Conservation (phyloP, 1,140 invertebrate species). For the Littorina saxatilis region DNA sequence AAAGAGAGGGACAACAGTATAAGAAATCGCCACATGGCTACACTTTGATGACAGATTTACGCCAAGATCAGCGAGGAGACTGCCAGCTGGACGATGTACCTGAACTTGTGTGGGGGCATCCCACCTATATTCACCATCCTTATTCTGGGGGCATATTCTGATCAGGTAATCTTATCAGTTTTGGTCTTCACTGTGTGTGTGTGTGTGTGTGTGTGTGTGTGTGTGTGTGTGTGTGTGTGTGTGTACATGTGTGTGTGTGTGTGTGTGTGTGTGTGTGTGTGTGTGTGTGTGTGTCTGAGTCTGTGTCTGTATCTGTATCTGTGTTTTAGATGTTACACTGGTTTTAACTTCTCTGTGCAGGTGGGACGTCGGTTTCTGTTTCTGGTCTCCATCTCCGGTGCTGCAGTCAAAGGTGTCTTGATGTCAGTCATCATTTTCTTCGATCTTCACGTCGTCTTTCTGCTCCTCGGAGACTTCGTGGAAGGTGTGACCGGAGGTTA, state of each 20-base stretch:
- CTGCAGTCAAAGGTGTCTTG: too few relatives aligned
- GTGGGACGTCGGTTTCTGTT: too few relatives aligned
- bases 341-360: neutral
- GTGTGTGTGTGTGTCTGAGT: conserved; percentile 23
- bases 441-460: too few relatives aligned
- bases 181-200: neutral
- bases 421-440: too few relatives aligned
- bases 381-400: too few relatives aligned
- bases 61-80: too few relatives aligned
- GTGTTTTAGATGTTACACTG: neutral
- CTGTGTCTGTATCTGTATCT: neutral
- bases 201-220: conserved; percentile 28
- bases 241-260: conserved; percentile 19
- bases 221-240: conserved; percentile 20
- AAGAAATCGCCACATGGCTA: too few relatives aligned
- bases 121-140: too few relatives aligned
- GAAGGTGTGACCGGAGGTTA: too few relatives aligned
- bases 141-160: neutral
- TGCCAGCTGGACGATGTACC: neutral
- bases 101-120: neutral
- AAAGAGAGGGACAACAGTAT: too few relatives aligned
- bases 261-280: conserved; percentile 30
- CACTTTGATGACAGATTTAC: too few relatives aligned
- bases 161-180: neutral
- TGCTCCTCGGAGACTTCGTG: too few relatives aligned